phyloP scores from a whole-genome alignment of 2,888 invertebrate species.

The Spisula solida region DNA sequence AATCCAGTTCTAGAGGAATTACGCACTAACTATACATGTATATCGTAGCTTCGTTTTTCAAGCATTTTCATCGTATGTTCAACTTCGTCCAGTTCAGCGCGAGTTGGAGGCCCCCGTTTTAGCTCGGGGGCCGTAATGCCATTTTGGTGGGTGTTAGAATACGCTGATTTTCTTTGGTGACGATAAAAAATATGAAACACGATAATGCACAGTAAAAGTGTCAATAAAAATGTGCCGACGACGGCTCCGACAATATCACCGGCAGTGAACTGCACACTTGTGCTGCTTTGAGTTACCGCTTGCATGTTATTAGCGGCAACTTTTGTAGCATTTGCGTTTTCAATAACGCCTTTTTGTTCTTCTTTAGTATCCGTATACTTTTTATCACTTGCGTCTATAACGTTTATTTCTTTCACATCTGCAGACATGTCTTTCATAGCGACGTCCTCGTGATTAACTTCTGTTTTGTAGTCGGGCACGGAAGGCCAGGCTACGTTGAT shows the following conservation, averaged over 20 bases:
- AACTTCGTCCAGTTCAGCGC: conserved; percentile 68
- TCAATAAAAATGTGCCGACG: conserved; percentile 86
- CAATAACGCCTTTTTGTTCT: conserved; percentile 29
- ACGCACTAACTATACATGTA: conserved; percentile 59
- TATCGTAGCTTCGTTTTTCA: conserved; percentile 63
- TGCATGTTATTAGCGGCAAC: conserved; percentile 38
- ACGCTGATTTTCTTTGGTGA: conserved; percentile 61
- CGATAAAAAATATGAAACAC: conserved; percentile 81
- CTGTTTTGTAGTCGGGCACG: conserved; percentile 45
- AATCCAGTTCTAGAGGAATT: background rate
- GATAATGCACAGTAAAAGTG: conserved; percentile 84
- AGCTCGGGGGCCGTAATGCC: conserved; percentile 51
- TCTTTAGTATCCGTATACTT: conserved; percentile 53
- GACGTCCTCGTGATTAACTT: conserved; percentile 48
- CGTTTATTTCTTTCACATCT: conserved; percentile 42
- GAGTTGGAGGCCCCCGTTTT: conserved; percentile 67
- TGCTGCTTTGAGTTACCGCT: conserved; percentile 50
- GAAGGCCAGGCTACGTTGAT: conserved; percentile 86
- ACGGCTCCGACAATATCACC: conserved; percentile 86
- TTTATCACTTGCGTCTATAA: conserved; percentile 43
- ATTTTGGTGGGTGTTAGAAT: conserved; percentile 58
- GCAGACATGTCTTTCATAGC: conserved; percentile 39
- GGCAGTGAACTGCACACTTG: conserved; percentile 77
- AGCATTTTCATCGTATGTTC: conserved; percentile 72
- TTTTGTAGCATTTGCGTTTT: conserved; percentile 46